Conservation (phyloP, 1,140 invertebrate species). For the Megathymus violae region DNA sequence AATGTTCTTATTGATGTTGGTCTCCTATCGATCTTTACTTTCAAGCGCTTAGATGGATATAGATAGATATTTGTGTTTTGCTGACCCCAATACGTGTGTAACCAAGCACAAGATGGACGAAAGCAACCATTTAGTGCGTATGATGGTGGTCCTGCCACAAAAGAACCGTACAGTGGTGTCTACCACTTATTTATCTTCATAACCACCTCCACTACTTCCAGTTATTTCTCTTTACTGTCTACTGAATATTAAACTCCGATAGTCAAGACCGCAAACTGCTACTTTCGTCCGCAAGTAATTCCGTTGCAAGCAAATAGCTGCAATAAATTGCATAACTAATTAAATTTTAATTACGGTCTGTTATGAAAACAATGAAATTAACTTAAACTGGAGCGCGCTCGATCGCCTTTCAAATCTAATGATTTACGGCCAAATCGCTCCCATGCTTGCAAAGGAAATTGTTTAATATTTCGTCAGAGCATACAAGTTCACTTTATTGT, state of each 20-base stretch:
- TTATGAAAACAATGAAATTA: slow-evolving; percentile 55
- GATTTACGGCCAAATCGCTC: slow-evolving; percentile 47
- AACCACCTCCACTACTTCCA: too few species aligned
- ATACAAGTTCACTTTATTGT: neutral
- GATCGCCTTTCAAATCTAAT: slow-evolving; percentile 55
- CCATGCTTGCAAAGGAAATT: slow-evolving; percentile 2
- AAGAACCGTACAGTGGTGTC: too few species aligned
- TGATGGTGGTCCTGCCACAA: too few species aligned
- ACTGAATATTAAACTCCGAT: neutral
- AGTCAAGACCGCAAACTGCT: neutral
- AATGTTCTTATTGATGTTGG: too few species aligned
- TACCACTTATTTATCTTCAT: too few species aligned
- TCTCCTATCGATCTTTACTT: too few species aligned
- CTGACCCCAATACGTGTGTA: too few species aligned
- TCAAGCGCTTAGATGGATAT: too few species aligned
- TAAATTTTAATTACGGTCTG: slow-evolving; percentile 48
- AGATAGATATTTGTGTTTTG: too few species aligned
- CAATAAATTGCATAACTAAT: slow-evolving; percentile 37
- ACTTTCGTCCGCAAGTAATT: slow-evolving; percentile 16
- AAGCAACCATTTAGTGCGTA: too few species aligned
- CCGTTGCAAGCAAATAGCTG: slow-evolving; percentile 10
- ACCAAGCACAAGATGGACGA: too few species aligned
- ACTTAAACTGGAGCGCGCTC: slow-evolving; percentile 45
- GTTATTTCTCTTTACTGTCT: too few species aligned
- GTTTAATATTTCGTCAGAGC: neutral